Conservation (phyloP, 2,113 vertebrate species). For the Pelusios castaneus region DNA sequence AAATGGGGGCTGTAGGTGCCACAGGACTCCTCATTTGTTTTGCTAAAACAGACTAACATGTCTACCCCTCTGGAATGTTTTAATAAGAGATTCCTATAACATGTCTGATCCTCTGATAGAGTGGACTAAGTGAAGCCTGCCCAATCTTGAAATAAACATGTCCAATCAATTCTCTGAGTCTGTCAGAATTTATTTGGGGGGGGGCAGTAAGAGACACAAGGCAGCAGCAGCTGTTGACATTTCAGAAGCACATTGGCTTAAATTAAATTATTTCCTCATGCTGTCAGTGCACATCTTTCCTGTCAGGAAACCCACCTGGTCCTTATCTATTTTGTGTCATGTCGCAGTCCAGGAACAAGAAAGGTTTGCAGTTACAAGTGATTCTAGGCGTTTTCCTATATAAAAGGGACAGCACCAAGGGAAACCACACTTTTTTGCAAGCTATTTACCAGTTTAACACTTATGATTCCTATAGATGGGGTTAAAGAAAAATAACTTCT, state of each 20-base stretch:
- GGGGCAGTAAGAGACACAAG: neutral
- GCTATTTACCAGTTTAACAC: neutral
- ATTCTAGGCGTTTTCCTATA: neutral
- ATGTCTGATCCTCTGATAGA: neutral
- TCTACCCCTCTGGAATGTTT: no score
- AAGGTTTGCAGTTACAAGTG: neutral
- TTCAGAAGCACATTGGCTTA: neutral
- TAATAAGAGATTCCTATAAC: neutral
- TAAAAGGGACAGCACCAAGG: neutral
- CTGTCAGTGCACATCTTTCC: neutral
- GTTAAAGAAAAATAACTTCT: neutral
- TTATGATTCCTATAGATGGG: neutral
- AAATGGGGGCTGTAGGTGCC: no score
- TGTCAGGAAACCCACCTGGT: neutral
- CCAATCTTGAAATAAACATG: accelerated
- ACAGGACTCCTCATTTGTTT: no score
- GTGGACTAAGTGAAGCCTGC: neutral
- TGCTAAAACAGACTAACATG: no score
- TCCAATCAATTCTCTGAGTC: neutral
- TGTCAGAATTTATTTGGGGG: neutral
- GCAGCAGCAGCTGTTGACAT: neutral
- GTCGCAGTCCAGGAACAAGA: neutral
- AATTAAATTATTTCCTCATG: neutral
- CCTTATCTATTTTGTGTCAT: neutral
- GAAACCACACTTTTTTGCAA: neutral